Evolutionary conservation across 2,888 invertebrate genomes (phyloP).

Genomic region (Sipunculus nudus): DNA sequence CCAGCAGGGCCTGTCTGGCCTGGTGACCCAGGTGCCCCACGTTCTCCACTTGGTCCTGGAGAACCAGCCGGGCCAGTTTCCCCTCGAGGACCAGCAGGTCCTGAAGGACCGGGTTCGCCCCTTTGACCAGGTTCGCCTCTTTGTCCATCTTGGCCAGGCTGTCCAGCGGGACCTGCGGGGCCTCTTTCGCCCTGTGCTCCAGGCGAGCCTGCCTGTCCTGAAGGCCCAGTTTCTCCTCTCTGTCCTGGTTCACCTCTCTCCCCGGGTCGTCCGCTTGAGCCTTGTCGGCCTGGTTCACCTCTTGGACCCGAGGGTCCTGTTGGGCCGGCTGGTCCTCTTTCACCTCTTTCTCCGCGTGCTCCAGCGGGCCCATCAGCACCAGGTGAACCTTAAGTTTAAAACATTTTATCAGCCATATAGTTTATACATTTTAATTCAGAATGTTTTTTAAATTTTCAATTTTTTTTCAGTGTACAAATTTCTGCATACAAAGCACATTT

Average conservation of each 20-base stretch:
- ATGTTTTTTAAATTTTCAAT: too few species aligned
- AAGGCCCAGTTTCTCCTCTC: slow-evolving; percentile 4
- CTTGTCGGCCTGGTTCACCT: slow-evolving; percentile 21
- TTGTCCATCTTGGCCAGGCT: slow-evolving; percentile 16
- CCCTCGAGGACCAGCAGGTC: slow-evolving; percentile 16
- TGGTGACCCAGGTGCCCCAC: slow-evolving; percentile 5
- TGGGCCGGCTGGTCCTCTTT: slow-evolving; percentile 7
- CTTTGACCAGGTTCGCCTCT: slow-evolving; percentile 17
- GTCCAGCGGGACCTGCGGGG: slow-evolving; percentile 10
- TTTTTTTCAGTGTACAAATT: too few species aligned
- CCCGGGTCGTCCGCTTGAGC: slow-evolving; percentile 33
- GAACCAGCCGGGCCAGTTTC: slow-evolving; percentile 11
- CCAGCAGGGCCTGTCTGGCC: slow-evolving; percentile 12
- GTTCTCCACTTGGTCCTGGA: neutral
- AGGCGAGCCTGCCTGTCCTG: slow-evolving; percentile 1
- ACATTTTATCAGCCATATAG: too few species aligned
- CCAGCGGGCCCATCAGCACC: slow-evolving; percentile 2
- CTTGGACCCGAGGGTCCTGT: slow-evolving; percentile 10
- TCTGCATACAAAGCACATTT: too few species aligned
- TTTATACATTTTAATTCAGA: too few species aligned
- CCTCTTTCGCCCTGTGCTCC: slow-evolving; percentile 27
- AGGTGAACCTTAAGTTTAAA: too few species aligned
- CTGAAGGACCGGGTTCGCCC: slow-evolving; percentile 13
- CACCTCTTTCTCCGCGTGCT: slow-evolving; percentile 6
- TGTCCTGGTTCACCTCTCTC: slow-evolving; percentile 41